phyloP scores from a whole-genome alignment of 1,140 invertebrate species.

The Hyles vespertilio region DNA sequence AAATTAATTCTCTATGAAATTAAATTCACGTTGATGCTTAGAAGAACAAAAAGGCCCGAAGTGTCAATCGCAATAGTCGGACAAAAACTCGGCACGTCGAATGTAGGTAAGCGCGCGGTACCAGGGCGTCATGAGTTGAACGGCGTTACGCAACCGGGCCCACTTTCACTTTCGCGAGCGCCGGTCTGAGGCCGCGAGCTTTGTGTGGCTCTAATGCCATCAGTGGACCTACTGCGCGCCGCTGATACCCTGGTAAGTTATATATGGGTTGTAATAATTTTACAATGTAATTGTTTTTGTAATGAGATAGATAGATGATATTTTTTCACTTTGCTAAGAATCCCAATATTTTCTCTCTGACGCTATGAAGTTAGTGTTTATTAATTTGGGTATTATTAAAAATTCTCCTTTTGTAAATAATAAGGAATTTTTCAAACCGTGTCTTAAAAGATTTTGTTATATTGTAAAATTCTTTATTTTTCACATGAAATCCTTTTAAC shows the following conservation, averaged over 20 bases:
- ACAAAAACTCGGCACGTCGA: conserved; percentile 15
- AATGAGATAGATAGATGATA: too few species aligned
- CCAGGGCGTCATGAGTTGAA: conserved; percentile 47
- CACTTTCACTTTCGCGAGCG: conserved; percentile 62
- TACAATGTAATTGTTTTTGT: not conserved
- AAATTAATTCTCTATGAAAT: too few species aligned
- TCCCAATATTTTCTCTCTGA: too few species aligned
- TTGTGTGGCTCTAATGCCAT: conserved; percentile 41
- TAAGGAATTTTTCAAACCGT: not conserved
- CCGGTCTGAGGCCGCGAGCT: conserved; percentile 38
- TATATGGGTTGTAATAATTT: conserved; percentile 2
- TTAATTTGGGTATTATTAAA: too few species aligned
- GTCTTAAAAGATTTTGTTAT: not conserved
- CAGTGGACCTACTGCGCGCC: conserved; percentile 21
- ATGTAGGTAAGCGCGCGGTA: conserved; percentile 30
- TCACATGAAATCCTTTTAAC: not conserved
- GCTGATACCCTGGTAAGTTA: conserved; percentile 35
- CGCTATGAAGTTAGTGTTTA: too few species aligned
- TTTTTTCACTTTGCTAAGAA: too few species aligned
- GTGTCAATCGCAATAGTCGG: not conserved
- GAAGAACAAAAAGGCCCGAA: not conserved
- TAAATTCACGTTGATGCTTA: not conserved
- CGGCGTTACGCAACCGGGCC: conserved; percentile 47
- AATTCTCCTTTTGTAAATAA: too few species aligned
- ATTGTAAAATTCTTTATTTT: not conserved